phyloP scores from a whole-genome alignment of 2,888 invertebrate genomes.

The Phalera bucephala region DNA sequence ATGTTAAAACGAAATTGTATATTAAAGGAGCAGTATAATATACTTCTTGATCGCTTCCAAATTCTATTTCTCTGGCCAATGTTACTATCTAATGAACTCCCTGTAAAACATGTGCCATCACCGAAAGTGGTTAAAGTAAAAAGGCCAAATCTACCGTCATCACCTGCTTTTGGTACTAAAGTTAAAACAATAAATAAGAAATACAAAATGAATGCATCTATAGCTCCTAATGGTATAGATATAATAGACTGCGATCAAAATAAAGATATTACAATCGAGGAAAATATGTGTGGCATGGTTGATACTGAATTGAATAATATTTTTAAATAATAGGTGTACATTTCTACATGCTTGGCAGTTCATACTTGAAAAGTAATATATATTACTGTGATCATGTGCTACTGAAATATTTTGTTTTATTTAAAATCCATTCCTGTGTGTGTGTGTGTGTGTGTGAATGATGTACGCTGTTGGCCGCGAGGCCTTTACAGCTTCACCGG shows the following conservation, averaged over 20 bases:
- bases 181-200: background rate
- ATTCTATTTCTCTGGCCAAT: conserved; percentile 61
- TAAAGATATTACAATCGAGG: background rate
- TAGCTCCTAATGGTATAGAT: background rate
- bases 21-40: conserved; percentile 40
- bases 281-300: too few species aligned
- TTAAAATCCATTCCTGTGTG: too few species aligned
- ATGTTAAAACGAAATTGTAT: conserved; percentile 38
- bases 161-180: background rate
- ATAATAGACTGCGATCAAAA: background rate
- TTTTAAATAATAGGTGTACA: too few species aligned
- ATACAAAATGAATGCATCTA: background rate
- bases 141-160: background rate
- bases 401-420: too few species aligned
- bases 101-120: background rate
- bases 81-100: conserved; percentile 52
- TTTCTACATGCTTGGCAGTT: too few species aligned
- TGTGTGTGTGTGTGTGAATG: too few species aligned
- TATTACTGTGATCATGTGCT: too few species aligned
- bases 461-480: too few species aligned
- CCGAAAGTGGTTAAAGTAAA: background rate
- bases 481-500: too few species aligned
- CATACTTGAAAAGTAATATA: too few species aligned
- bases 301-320: too few species aligned
- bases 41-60: conserved; percentile 53